These are phyloP conservation scores for Choloepus hoffmanni DNA, from an alignment of 2,113 vertebrate species.

Conservation along the genomic window DNA sequence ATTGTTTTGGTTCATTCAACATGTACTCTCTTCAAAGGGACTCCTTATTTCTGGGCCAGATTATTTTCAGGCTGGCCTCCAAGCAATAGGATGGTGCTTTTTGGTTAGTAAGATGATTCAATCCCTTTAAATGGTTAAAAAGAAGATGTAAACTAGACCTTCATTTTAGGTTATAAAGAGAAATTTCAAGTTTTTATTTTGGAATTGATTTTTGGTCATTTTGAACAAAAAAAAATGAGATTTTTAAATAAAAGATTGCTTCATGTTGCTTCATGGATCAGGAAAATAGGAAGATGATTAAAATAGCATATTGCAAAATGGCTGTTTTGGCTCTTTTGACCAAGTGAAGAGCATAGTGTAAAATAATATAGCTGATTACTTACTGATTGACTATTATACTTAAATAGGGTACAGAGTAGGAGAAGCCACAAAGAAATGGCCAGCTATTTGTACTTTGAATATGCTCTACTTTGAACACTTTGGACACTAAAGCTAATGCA, in stretches of 20 bases:
- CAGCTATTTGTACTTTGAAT: neutral
- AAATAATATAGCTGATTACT: neutral
- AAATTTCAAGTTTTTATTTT: slow-evolving; percentile 8
- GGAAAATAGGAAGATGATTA: slow-evolving; percentile 38
- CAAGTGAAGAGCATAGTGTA: neutral
- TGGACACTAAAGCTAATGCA: neutral
- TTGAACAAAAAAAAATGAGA: neutral
- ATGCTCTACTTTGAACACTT: neutral
- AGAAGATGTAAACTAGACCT: slow-evolving; percentile 2
- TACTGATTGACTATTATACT: neutral
- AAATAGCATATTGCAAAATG: neutral
- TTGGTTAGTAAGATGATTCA: neutral
- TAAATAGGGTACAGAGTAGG: neutral
- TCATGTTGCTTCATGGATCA: neutral
- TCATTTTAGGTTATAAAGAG: neutral
- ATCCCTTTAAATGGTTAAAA: neutral
- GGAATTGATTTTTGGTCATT: slow-evolving; percentile 21
- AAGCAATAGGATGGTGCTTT: neutral
- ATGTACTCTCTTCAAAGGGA: neutral
- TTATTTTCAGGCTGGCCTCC: neutral
- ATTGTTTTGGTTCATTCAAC: neutral
- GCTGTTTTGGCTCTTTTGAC: neutral
- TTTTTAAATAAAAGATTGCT: slow-evolving; percentile 18
- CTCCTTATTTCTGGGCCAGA: neutral
- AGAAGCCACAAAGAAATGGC: neutral